Percentiles rank a stretch among this genome's conserved stretches.
Evolutionary conservation across 2,797 vertebrate species (phyloP).

Genomic region (Dendrocincla tyrannina): DNA sequence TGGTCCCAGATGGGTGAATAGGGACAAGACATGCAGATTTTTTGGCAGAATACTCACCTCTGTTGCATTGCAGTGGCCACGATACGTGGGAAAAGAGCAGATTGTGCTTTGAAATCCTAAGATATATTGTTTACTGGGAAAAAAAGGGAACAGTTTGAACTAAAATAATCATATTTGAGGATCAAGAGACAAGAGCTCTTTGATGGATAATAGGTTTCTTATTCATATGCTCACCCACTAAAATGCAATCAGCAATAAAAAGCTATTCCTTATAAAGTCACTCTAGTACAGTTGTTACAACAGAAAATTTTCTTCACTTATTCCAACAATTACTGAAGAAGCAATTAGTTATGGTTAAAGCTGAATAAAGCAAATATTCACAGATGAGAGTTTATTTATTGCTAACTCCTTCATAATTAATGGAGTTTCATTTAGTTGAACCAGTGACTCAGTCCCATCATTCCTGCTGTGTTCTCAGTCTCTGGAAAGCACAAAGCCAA

Average conservation of each 20-base stretch:
- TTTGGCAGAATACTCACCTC: background rate
- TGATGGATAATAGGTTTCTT: background rate
- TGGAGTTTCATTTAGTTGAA: slow-evolving; percentile 15
- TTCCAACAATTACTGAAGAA: background rate
- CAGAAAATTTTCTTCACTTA: background rate
- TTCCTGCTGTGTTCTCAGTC: background rate
- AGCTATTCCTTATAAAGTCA: background rate
- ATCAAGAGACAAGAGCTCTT: background rate
- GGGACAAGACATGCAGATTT: background rate
- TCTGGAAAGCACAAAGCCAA: background rate
- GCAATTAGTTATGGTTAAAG: background rate
- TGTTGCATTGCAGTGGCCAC: background rate
- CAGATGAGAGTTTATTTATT: background rate
- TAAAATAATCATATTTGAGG: background rate
- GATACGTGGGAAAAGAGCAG: background rate
- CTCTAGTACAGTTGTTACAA: background rate
- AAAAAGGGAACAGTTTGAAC: background rate
- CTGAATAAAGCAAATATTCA: background rate
- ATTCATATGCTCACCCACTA: background rate
- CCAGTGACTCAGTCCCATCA: background rate
- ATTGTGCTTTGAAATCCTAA: background rate
- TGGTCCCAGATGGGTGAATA: background rate
- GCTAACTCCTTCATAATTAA: slow-evolving; percentile 15
- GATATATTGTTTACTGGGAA: background rate
- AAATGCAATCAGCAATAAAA: background rate